A percentile compares a stretch with the other conserved stretches of the same genome.
Evolutionary conservation across 2,888 invertebrate genomes (phyloP).

Genomic region (Eurytoma californica): DNA sequence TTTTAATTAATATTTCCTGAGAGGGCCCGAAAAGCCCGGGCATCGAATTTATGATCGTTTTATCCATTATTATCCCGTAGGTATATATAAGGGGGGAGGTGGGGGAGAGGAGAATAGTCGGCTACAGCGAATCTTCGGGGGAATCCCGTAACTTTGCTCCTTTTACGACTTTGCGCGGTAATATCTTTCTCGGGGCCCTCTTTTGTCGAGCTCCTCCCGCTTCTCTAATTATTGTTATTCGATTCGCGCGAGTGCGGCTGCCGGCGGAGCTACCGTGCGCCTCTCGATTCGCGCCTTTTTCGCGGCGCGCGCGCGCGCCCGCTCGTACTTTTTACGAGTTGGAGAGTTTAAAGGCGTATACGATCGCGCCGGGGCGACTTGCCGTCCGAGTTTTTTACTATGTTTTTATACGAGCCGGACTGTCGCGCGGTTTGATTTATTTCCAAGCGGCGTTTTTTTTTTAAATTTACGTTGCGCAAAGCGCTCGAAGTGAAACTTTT

Average conservation of each 20-base stretch:
- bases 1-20: conserved; percentile 76
- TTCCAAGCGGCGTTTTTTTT: neutral
- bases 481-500: too few species aligned
- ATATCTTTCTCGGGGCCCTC: conserved; percentile 46
- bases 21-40: conserved; percentile 62
- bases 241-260: conserved; percentile 57
- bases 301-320: neutral
- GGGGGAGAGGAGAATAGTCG: neutral
- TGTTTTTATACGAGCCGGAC: neutral
- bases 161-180: conserved; percentile 69
- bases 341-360: conserved; percentile 6
- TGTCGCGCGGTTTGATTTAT: conserved; percentile 6
- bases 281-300: conserved; percentile 3
- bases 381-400: neutral
- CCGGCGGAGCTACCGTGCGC: conserved; percentile 53
- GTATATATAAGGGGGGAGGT: conserved; percentile 6
- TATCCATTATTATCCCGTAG: conserved; percentile 74
- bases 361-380: neutral
- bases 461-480: too few species aligned
- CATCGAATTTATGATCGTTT: conserved; percentile 75
- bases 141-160: conserved; percentile 72
- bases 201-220: conserved; percentile 9
- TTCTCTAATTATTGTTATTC: conserved; percentile 67
- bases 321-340: conserved; percentile 22
- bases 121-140: conserved; percentile 68